Evolutionary conservation across 2,797 vertebrate genomes (phyloP).

Genomic region (Myotis pilosus): DNA sequence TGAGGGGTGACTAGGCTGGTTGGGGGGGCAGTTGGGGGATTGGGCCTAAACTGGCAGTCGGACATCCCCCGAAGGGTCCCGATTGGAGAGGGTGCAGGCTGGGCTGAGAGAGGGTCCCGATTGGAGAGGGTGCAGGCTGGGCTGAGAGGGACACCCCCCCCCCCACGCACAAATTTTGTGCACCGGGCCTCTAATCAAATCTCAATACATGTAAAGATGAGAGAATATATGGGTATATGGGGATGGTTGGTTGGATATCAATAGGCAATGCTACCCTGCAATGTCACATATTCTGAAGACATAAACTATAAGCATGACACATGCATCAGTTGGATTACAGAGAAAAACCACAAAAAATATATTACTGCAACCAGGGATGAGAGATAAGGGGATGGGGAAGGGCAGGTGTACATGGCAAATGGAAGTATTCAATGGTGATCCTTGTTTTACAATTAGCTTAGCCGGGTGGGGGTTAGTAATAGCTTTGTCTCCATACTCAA

Average conservation of each 20-base stretch:
- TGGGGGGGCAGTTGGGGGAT: too few relatives aligned
- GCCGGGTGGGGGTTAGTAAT: neutral
- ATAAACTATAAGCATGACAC: neutral
- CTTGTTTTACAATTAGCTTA: constrained; percentile 8
- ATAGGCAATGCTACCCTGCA: neutral
- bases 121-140: too few relatives aligned
- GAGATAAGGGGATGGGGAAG: neutral
- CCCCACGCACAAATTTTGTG: too few relatives aligned
- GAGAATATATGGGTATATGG: neutral
- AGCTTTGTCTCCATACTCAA: neutral
- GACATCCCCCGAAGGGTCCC: too few relatives aligned
- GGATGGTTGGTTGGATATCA: neutral
- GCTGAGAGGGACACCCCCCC: too few relatives aligned
- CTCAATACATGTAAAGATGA: neutral
- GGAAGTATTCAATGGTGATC: neutral
- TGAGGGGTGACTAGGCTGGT: too few relatives aligned
- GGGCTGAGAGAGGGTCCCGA: too few relatives aligned
- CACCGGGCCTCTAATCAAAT: neutral
- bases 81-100: too few relatives aligned
- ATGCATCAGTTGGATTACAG: neutral
- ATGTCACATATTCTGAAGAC: neutral
- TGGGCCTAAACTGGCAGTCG: too few relatives aligned
- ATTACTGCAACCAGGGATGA: neutral
- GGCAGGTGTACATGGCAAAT: neutral
- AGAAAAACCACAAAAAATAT: neutral